Percentiles rank a stretch among this genome's conserved stretches.
Conservation (phyloP, 1,140 invertebrate genomes). For the Sesamia nonagrioides region DNA sequence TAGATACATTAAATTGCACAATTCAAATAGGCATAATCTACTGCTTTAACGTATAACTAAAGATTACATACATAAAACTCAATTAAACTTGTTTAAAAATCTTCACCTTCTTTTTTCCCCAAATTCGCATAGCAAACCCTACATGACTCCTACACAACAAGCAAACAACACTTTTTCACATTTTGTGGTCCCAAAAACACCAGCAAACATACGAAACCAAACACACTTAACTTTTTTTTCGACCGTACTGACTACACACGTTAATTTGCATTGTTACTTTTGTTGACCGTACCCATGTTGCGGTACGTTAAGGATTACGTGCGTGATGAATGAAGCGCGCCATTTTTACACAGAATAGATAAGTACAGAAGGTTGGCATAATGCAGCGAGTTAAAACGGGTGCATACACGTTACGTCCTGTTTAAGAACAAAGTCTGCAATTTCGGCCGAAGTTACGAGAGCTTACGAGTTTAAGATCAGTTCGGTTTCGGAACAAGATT, state of each 20-base stretch:
- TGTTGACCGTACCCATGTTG: constrained; percentile 48
- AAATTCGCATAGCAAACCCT: not conserved
- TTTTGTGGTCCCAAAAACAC: not conserved
- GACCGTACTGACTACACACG: constrained; percentile 22
- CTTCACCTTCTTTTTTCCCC: not conserved
- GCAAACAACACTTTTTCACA: not conserved
- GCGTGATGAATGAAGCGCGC: constrained; percentile 47
- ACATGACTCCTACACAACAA: not conserved
- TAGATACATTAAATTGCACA: too few species aligned
- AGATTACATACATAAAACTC: too few species aligned
- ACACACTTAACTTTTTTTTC: constrained; percentile 25
- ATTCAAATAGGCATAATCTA: too few species aligned
- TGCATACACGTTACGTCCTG: too few species aligned
- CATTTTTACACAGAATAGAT: constrained; percentile 4
- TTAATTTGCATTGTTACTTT: constrained; percentile 51
- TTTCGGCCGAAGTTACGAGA: too few species aligned
- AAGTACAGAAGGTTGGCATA: not conserved
- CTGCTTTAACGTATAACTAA: too few species aligned
- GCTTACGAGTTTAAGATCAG: too few species aligned
- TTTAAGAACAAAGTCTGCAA: too few species aligned
- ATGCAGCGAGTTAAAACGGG: too few species aligned
- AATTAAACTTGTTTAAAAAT: not conserved
- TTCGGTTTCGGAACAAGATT: too few species aligned
- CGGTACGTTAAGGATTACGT: constrained; percentile 31
- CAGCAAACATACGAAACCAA: constrained; percentile 4